Percentiles rank a stretch among this genome's conserved stretches.
phyloP scores from a whole-genome alignment of 2,113 vertebrate species.

The Dicentrarchus labrax region DNA sequence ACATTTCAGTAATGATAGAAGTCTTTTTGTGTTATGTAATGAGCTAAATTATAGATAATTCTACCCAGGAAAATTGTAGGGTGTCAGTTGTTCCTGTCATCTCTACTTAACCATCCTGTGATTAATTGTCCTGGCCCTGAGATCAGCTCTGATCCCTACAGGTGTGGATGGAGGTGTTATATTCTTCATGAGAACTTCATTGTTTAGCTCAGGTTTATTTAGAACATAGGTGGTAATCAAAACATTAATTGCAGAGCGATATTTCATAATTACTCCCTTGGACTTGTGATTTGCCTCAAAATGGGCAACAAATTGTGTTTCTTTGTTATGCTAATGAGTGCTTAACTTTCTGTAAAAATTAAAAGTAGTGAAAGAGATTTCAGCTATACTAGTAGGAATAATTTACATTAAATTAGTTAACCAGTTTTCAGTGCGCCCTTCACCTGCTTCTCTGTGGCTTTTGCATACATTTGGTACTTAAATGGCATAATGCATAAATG shows the following conservation, averaged over 20 bases:
- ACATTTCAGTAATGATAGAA: conserved; percentile 62
- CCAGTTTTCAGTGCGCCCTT: background rate
- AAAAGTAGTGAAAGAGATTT: conserved; percentile 3
- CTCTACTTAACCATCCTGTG: conserved; percentile 66
- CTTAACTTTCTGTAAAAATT: conserved; percentile 29
- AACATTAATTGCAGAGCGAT: conserved; percentile 29
- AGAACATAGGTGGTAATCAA: conserved; percentile 32
- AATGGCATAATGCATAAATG: conserved; percentile 10
- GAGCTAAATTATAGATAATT: conserved; percentile 84
- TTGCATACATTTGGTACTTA: conserved; percentile 14
- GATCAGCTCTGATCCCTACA: conserved; percentile 73
- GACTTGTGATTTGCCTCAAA: background rate
- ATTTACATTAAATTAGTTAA: background rate
- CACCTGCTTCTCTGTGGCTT: conserved; percentile 9
- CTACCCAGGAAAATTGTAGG: conserved; percentile 81
- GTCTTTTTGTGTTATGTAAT: conserved; percentile 76
- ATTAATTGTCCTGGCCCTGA: conserved; percentile 77
- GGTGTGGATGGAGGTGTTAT: conserved; percentile 50
- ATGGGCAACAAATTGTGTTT: background rate
- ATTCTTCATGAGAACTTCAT: background rate
- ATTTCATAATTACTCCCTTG: conserved; percentile 22
- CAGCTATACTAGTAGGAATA: background rate
- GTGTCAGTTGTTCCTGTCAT: conserved; percentile 81
- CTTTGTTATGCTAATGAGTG: conserved; percentile 17
- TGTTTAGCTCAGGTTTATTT: conserved; percentile 14